These are phyloP conservation scores for Drosophila hydei DNA, from an alignment of 1,140 invertebrate species.

Conservation along the genomic window DNA sequence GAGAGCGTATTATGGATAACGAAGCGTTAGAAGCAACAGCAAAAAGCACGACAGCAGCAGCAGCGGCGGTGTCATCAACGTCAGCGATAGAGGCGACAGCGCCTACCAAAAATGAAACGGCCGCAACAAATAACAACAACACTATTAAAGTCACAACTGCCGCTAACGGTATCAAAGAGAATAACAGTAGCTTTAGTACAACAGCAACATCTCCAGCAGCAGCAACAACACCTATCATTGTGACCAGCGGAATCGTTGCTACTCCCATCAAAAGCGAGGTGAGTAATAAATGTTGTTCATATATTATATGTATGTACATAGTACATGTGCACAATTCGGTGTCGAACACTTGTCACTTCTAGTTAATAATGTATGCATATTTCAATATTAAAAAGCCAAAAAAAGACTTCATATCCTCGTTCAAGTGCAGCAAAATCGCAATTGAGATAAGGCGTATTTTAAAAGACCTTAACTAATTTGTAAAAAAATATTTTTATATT, in stretches of 20 bases:
- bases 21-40: conserved; percentile 73
- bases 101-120: conserved; percentile 58
- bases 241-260: conserved; percentile 61
- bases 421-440: no score
- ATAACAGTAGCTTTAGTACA: conserved; percentile 81
- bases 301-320: not conserved
- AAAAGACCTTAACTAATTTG: not conserved
- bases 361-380: not conserved
- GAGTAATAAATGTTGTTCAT: conserved; percentile 54
- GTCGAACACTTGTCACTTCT: conserved; percentile 4
- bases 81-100: conserved; percentile 31
- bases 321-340: conserved; percentile 7
- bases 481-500: no score
- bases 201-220: conserved; percentile 17
- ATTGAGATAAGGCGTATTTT: no score
- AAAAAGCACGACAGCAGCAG: conserved; percentile 56
- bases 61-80: conserved; percentile 48
- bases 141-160: conserved; percentile 62
- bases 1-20: conserved; percentile 83
- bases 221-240: conserved; percentile 63
- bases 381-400: not conserved
- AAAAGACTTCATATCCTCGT: no score
- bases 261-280: conserved; percentile 73
- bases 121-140: conserved; percentile 62
- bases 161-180: conserved; percentile 83